A percentile compares a stretch with the other conserved stretches of the same genome.
Evolutionary conservation across 1,140 invertebrate species (phyloP).

Genomic region (Apis laboriosa): DNA sequence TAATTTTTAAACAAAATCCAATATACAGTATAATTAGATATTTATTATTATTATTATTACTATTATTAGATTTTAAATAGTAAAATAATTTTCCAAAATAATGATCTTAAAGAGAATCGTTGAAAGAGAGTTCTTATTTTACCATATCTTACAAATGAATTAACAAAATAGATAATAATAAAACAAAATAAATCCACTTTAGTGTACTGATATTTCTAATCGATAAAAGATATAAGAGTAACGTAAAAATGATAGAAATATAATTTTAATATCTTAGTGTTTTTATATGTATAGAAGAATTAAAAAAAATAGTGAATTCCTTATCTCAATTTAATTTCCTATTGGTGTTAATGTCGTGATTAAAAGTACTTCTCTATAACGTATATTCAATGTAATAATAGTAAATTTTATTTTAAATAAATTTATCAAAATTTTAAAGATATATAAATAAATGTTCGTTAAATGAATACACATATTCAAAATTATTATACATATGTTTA

Average conservation of each 20-base stretch:
- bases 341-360: neutral
- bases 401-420: neutral
- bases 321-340: neutral
- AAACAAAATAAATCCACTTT: neutral
- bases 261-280: neutral
- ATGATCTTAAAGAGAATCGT: no score
- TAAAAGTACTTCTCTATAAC: neutral
- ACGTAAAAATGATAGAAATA: neutral
- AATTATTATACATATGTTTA: no score
- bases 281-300: neutral
- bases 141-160: neutral
- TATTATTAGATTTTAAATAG: no score
- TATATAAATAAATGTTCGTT: no score
- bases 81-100: neutral
- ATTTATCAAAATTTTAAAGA: neutral
- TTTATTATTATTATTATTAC: no score
- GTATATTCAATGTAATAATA: neutral
- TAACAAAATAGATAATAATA: neutral
- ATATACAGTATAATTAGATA: no score
- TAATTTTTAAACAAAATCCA: no score
- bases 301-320: neutral
- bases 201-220: neutral
- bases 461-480: no score
- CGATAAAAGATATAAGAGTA: neutral
- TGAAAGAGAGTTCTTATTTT: neutral